Evolutionary conservation across 2,797 vertebrate genomes (phyloP).

Genomic region (Sebastes kiyomatsui): DNA sequence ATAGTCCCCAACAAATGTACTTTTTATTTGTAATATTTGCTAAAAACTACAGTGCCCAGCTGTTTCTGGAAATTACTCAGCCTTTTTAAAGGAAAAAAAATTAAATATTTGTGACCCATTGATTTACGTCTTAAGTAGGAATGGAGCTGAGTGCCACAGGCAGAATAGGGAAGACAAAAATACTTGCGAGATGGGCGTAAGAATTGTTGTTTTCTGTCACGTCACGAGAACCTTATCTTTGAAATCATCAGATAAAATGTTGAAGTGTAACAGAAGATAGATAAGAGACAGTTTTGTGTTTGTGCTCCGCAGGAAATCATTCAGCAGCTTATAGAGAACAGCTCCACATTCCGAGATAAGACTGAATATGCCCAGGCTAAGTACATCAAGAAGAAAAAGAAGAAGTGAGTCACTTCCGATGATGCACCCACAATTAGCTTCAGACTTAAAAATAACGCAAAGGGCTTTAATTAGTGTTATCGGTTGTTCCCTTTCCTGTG

Average conservation of each 20-base stretch:
- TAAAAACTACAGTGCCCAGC: fast-evolving
- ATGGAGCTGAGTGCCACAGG: background rate
- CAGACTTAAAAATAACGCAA: background rate
- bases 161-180: background rate
- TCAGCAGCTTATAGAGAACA: constrained; percentile 96
- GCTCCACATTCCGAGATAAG: constrained; percentile 95
- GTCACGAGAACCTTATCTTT: background rate
- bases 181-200: background rate
- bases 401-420: constrained; percentile 88
- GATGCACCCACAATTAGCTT: background rate
- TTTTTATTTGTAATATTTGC: background rate
- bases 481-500: background rate
- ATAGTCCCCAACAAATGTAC: background rate
- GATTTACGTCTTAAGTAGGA: background rate
- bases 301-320: constrained; percentile 90
- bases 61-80: background rate
- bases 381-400: constrained; percentile 99
- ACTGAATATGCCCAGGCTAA: constrained; percentile 97
- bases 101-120: background rate
- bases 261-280: background rate
- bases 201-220: constrained; percentile 2
- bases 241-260: background rate
- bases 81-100: background rate
- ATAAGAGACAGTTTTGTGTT: constrained; percentile 19
- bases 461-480: background rate